Base-by-base conservation (phyloP, 2,113 vertebrate genomes). In the Triplophysa dalaica region DNA sequence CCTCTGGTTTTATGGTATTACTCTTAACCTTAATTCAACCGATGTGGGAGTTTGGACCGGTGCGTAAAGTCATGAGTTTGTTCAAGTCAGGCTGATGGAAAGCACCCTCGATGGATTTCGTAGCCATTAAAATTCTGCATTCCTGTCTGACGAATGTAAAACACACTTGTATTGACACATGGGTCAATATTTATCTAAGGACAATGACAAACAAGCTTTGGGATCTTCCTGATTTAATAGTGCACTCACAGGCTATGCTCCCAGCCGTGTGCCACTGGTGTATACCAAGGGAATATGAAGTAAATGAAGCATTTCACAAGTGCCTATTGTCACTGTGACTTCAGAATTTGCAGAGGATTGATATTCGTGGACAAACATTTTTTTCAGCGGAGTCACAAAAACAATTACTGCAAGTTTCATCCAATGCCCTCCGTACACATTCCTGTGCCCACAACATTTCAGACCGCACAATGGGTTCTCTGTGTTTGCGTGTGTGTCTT, bases 391-490 rank as follows among this genome's bases (percentile, higher is more conserved):
- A 69, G 38, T 62, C 77, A 70, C 52, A 70, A 9, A 64, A 60
- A 80, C 50, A 66, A 13, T 45, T n/a, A 56, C 76, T 60, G 64
- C 43, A 62, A 70, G 38, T 70, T 62, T 50, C 54, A 62, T 70
- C 29, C 50, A 17, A 79, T 56, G 66, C 67, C 77, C 65, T 54
- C 60, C 66, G 11, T 52, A 52, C 75, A 65, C 75, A 77, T 77
- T 77, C 75, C 75, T 52, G 62, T 77, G 75, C 62, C 75, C 75
- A 77, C 75, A 77, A 77, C 50, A 45, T 77, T 77, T 77, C 61
- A 77, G 65, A 45, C 75, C 33, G 62, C 67, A 62, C 77, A 79
- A 79, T 70, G 24, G 75, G 26, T 22, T 45, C 45, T 65, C 61
- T 77, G 75, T 77, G 26, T 65, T 65, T 50, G 45, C 64, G 33